Base-by-base conservation (phyloP, 1,140 invertebrate species). In the Drosophila santomea region DNA sequence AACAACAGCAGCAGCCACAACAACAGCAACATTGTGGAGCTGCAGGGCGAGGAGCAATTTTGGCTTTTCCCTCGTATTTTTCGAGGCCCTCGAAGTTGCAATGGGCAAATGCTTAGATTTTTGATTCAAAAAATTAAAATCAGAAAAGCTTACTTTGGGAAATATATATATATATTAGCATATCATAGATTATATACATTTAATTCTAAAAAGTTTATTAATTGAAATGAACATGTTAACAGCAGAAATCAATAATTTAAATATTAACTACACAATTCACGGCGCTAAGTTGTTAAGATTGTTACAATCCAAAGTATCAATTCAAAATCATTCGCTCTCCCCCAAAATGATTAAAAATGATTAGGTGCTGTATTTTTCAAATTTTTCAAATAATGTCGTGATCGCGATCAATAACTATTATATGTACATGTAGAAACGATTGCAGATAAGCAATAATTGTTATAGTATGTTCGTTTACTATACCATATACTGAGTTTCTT, bases 41-140 rank as follows among this genome's bases (percentile, higher is more conserved):
- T 84, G 81, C 74, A 85, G 78, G 81, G 78, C 84, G 78, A 78
- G 51, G 73, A 86, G 41, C 82, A 86, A 81, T 86, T 71, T 71
- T 43, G 14, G 51, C 50, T 78, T 66, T 69, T 28, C 58, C 45
- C 38, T 43, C 10, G 39, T 45, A 11, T 66, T 52, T 64, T 23
- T 35, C 39, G 45, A 66, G 43, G 43, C 2, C 15, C 28, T 23
- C n/a, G 56, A 17, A 20, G 47, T 52, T 43, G 85, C 82, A 75
- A 80, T 85, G 81, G 82, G 74, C 39, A 45, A 41, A 71, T 25
- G 15, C 7, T 25, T 7, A 11, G 20, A 39, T 51, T 47, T 62
- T 8, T 17, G 15, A 3, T 6, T 12, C 1, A 44, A 71, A 69
- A 74, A 41, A 54, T 20, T 15, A 1, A 10, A 10, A 14, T 10